Evolutionary conservation across 2,888 invertebrate species (phyloP), one percentile per base, ranked within the genome.

Genomic region (Thera britannica): DNA sequence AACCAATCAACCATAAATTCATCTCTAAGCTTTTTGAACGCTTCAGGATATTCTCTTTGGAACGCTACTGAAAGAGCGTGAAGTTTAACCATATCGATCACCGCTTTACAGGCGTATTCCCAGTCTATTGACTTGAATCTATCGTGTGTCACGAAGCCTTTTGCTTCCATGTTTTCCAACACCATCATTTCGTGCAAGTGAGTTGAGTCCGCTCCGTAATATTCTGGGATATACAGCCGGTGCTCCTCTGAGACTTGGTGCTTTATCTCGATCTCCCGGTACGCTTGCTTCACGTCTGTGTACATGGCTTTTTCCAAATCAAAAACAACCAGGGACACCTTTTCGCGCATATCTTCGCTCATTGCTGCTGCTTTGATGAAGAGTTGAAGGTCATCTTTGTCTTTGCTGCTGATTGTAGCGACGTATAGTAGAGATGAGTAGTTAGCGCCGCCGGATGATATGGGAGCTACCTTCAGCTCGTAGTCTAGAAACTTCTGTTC

Each of bases 51-150:
- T 49, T 82, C 78, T 44, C 78, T 76, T n/a, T 72, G 73, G 62
- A 80, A 78, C 0, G 85, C 86, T 34, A 86, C 78, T 0, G 87
- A 86, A 2, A 87, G 72, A 0, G 88, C 85, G 65, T 90, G 89
- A 11, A 86, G 75, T 66, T 83, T 84, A 0, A 84, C 88, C 38
- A 87, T 65, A 2, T 79, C 79, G 12, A 68, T 73, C 0, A 83
- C 56, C 0, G 81, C 75, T 23, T 73, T 59, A 0, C 77, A 58
- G 0, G 85, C 79, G 12, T 86, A 82, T 5, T 78, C 77, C 79
- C 82, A 83, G 65, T 80, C 75, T 2, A 88, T 67, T 2, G 80
- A 70, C 55, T 74, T 75, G 34, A 83, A 68, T 62, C 85, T 79
- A 34, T 89, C 78, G 55, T 78, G 75, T 6, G 73, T 67, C 2